Conservation (phyloP, 2,797 vertebrate species). For the Ptychadena robeensis region DNA sequence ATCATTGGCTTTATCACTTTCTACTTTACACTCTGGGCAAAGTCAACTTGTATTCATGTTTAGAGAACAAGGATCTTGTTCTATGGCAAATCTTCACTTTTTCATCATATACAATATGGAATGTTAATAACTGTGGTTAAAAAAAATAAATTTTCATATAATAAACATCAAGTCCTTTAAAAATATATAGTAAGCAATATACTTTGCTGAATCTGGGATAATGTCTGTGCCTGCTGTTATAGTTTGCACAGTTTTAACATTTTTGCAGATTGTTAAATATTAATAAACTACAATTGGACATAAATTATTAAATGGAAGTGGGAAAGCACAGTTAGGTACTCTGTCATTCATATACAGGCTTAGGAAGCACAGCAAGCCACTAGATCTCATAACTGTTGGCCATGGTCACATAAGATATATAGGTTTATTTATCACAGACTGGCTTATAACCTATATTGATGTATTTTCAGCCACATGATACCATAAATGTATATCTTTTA, state of each 20-base stretch:
- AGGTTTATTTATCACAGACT: not conserved
- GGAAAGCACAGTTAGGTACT: not conserved
- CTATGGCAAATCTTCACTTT: not conserved
- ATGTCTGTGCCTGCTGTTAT: not conserved
- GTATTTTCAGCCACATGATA: not conserved
- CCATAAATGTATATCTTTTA: not conserved
- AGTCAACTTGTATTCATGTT: not conserved
- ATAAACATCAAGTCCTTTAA: not conserved
- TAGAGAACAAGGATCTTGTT: not conserved
- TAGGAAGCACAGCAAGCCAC: not conserved
- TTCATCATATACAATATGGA: no score
- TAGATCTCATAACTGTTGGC: not conserved
- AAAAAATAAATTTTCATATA: not conserved
- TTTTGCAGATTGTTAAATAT: not conserved
- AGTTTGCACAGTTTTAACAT: not conserved
- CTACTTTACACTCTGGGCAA: no score
- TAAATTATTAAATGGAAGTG: not conserved
- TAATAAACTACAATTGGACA: constrained; percentile 2
- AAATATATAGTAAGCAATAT: not conserved
- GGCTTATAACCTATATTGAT: not conserved
- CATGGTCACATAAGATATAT: not conserved
- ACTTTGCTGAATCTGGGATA: constrained; percentile 2
- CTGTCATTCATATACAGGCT: not conserved
- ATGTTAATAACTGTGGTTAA: not conserved
- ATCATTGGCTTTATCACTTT: no score